These are phyloP conservation scores for Molossus alvarezi DNA, from an alignment of 2,797 vertebrate genomes.

Conservation along the genomic window DNA sequence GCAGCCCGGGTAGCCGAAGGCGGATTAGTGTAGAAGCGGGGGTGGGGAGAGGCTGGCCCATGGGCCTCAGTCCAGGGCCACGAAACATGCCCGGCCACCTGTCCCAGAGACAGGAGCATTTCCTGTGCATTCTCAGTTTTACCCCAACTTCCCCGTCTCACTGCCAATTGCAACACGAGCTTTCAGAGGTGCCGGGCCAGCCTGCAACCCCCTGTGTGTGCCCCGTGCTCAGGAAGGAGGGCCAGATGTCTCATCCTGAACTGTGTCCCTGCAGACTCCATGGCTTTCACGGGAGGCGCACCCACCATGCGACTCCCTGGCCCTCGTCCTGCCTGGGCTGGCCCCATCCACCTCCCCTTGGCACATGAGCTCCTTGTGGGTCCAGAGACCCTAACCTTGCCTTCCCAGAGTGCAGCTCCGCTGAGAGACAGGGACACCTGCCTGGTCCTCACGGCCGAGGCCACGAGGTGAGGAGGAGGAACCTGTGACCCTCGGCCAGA, in stretches of 20 bases:
- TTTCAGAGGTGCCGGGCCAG: neutral
- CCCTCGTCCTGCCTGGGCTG: neutral
- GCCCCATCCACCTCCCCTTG: neutral
- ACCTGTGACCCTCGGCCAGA: neutral
- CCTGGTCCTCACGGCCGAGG: neutral
- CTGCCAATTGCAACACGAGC: neutral
- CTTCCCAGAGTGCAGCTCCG: neutral
- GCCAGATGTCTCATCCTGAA: neutral
- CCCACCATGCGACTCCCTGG: neutral
- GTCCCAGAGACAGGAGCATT: neutral
- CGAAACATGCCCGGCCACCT: neutral
- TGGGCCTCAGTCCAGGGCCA: neutral
- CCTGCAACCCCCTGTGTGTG: too few species aligned
- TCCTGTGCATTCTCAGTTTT: neutral
- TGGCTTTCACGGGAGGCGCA: neutral
- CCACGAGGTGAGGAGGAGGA: neutral
- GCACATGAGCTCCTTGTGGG: neutral
- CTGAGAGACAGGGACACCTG: neutral
- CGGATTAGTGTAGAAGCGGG: neutral
- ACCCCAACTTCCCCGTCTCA: neutral
- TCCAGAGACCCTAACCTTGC: neutral
- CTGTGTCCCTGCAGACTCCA: neutral
- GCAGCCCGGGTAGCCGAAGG: conserved; percentile 72
- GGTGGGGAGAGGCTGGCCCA: neutral
- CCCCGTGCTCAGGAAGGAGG: rapidly evolving